Base-by-base conservation (phyloP, 2,113 vertebrate species). In the Prionailurus bengalensis region DNA sequence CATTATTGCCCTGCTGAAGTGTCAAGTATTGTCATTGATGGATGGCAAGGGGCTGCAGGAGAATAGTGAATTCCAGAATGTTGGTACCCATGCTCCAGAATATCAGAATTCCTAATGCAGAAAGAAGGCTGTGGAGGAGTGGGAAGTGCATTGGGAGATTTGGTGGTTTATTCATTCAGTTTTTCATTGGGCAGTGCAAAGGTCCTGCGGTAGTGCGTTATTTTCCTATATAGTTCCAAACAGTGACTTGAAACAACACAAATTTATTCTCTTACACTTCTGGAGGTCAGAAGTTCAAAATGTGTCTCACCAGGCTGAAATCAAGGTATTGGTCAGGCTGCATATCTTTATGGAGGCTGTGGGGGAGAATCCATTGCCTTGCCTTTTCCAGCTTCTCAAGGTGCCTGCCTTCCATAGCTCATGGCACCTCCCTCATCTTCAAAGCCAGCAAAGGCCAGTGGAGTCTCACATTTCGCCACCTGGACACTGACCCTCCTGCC, bases 271-370 rank as follows among this genome's bases (percentile, higher is more conserved):
- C 36, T 81, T 68, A 27, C 2, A 13, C 31, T 61, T 92, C 81
- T 73, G 65, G 33, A 90, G 74, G 39, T 76, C 29, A 31, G 76
- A 94, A 88, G n/a, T 85, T 89, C 83, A 53, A 91, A 74, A 78
- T 39, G 29, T 82, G n/a, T 89, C 51, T 91, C 73, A 39, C 17
- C 42, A 73, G 68, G 21, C 58, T 86, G 66, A 73, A 88, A 58
- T 81, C 85, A 71, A 53, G 31, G n/a, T 42, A 14, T 48, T 78
- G 39, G 29, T 66, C 6, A 15, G 66, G 61, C 45, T 55, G 13
- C 31, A 7, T n/a, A 93, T 45, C 48, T 86, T 78, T 76, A 55
- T 66, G 45, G 29, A 83, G 39, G 73, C 51, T 83, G 73, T 29
- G 48, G 29, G 36, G 15, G 29, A 58, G n/a, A 48, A 58, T n/a